Evolutionary conservation across 2,888 invertebrate species (phyloP), one percentile per base, ranked within the genome.

Genomic region (Junonia oenone): DNA sequence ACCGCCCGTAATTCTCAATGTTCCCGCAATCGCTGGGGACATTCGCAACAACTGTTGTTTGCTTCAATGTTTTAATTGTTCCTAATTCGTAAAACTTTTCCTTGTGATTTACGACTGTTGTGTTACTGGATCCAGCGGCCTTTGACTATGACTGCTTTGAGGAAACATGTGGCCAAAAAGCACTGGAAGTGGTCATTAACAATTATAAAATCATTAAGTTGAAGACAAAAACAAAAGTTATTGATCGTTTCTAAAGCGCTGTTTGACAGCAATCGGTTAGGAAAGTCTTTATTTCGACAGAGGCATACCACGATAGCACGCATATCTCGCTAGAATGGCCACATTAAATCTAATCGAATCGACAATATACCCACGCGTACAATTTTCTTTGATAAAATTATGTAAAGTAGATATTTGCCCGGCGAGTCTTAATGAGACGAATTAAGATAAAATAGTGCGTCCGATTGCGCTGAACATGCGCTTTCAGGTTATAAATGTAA

Each of bases 21-120:
- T 82, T 80, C 83, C 81, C 84, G 83, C 86, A 82, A 83, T 88
- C 83, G 84, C 80, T 78, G 81, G 77, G 82, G 83, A 83, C 87
- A 88, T 89, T 88, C 68, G 81, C 78, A 83, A 81, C 90, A 90
- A 89, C 88, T 89, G 89, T 83, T 90, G 88, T 89, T 89, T 83
- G 81, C 81, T 81, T 78, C 80, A 75, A 83, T 81, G 85, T 84
- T 89, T 85, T 89, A 90, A 89, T 89, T 87, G 89, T 88, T 83
- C 78, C 81, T 86, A 88, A 89, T 87, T 86, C 81, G 83, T 83
- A 78, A 87, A 89, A 87, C 80, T 89, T 88, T 84, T 76, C 69
- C 73, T 66, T 67, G 71, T 83, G 82, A 87, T 89, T 89, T 88
- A 87, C 79, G 73, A 71, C 73, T 81, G 80, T 83, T 85, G 80